Evolutionary conservation across 2,888 invertebrate genomes (phyloP).

Genomic region (Ormyrus pomaceus): DNA sequence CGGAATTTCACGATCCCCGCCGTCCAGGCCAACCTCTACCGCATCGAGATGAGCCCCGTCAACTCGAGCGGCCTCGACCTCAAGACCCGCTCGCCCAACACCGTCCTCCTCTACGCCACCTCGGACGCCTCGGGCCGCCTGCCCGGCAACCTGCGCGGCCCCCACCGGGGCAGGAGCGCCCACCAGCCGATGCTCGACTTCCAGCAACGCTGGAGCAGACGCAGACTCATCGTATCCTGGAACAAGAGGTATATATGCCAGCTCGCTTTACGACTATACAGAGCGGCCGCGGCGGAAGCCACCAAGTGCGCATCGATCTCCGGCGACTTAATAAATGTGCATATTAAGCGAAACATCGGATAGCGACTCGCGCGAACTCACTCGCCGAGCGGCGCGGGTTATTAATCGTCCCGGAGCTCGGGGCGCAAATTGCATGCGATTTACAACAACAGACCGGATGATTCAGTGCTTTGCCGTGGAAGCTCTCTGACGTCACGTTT

Average conservation of each 20-base stretch:
- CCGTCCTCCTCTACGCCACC: conserved; percentile 72
- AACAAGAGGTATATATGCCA: conserved; percentile 67
- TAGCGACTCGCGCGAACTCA: not conserved
- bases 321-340: conserved; percentile 27
- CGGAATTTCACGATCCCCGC: conserved; percentile 71
- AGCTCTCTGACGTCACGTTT: conserved; percentile 49
- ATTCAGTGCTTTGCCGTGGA: conserved; percentile 25
- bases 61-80: conserved; percentile 56
- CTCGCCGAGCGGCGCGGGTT: not conserved
- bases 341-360: conserved; percentile 20
- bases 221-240: conserved; percentile 73
- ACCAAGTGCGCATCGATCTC: not conserved
- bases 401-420: conserved; percentile 6
- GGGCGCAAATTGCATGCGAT: conserved; percentile 22
- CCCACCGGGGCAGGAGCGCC: conserved; percentile 61
- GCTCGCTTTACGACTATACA: no score
- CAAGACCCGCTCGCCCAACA: conserved; percentile 64
- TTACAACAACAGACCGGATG: conserved; percentile 31
- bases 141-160: conserved; percentile 62
- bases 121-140: conserved; percentile 68
- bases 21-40: conserved; percentile 71
- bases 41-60: conserved; percentile 72
- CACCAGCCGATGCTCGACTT: conserved; percentile 69
- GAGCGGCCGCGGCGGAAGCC: no score
- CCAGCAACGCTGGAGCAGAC: conserved; percentile 71